These are phyloP conservation scores for Drosophila borealis DNA, from an alignment of 2,888 invertebrate species.

Conservation along the genomic window DNA sequence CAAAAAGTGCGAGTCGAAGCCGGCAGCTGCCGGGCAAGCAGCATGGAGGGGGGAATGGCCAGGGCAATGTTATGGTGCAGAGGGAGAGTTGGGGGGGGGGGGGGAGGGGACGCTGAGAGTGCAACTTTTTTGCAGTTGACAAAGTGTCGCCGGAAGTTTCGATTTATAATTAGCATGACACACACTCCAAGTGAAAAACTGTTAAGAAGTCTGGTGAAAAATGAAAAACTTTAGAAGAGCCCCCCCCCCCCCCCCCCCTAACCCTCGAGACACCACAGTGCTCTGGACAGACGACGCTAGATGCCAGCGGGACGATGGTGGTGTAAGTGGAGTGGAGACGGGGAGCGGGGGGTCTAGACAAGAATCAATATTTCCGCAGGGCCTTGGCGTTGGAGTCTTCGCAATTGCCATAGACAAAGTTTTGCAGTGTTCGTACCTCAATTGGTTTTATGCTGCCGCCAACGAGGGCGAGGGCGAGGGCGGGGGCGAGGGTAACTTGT, in stretches of 20 bases:
- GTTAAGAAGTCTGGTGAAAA: slow-evolving; percentile 63
- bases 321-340: neutral
- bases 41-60: too few species aligned
- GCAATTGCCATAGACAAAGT: slow-evolving; percentile 60
- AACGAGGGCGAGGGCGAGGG: slow-evolving; percentile 7
- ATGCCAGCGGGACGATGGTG: neutral
- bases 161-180: slow-evolving; percentile 80
- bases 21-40: neutral
- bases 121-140: slow-evolving; percentile 68
- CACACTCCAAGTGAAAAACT: slow-evolving; percentile 69
- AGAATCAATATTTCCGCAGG: slow-evolving; percentile 75
- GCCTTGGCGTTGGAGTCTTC: slow-evolving; percentile 22
- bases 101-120: slow-evolving; percentile 10
- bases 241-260: neutral
- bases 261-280: neutral
- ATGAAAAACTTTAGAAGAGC: slow-evolving; percentile 57
- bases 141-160: slow-evolving; percentile 79
- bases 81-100: too few species aligned
- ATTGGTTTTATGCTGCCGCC: slow-evolving; percentile 56
- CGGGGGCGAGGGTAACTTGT: neutral
- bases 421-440: slow-evolving; percentile 68
- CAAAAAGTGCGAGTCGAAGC: slow-evolving; percentile 55
- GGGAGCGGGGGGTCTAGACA: slow-evolving; percentile 24
- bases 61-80: neutral
- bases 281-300: neutral